These are phyloP conservation scores for Otus scops DNA, from an alignment of 2,797 vertebrate species.

Conservation along the genomic window DNA sequence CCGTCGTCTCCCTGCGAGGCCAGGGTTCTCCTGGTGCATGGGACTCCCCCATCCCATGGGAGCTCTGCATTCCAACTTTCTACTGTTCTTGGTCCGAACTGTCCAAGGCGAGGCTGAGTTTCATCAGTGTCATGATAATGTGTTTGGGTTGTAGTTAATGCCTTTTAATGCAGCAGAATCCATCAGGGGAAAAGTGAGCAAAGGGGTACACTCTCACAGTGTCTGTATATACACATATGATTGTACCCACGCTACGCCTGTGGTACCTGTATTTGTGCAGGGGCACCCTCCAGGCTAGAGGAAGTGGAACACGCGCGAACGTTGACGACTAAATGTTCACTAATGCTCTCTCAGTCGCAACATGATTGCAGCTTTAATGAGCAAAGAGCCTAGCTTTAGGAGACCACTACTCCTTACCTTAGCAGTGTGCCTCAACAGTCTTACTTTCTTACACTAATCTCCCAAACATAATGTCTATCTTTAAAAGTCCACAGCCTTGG, in stretches of 20 bases:
- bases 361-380: background rate
- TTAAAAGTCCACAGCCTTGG: background rate
- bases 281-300: background rate
- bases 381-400: background rate
- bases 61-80: background rate
- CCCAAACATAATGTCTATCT: background rate
- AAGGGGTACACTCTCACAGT: no score
- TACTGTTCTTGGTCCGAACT: accelerated
- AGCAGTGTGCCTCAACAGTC: no score
- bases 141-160: background rate
- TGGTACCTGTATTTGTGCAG: background rate
- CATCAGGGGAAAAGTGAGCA: background rate
- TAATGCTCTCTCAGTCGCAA: background rate
- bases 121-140: background rate
- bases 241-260: no score
- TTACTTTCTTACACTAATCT: background rate
- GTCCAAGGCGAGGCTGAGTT: background rate
- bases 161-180: background rate
- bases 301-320: background rate
- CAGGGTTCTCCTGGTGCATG: background rate
- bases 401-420: background rate
- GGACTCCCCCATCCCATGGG: background rate
- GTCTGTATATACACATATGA: accelerated
- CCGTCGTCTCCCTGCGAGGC: background rate
- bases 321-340: background rate